Conservation (phyloP, 2,797 vertebrate species). For the Cyclura pinguis region DNA sequence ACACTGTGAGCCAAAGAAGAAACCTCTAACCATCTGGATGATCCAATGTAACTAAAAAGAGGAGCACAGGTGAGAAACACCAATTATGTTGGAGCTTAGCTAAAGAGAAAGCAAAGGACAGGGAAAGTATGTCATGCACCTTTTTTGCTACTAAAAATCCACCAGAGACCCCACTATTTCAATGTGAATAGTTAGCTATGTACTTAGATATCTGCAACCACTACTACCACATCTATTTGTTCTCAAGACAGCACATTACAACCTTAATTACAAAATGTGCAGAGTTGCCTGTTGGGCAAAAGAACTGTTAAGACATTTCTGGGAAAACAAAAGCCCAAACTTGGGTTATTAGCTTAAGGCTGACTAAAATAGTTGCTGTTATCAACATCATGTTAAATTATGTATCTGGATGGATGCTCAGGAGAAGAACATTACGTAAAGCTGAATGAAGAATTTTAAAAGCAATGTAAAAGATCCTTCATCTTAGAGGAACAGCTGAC, state of each 20-base stretch:
- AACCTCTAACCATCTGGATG: background rate
- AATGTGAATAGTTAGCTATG: background rate
- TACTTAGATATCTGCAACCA: background rate
- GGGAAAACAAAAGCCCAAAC: background rate
- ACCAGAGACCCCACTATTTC: background rate
- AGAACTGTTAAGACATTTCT: background rate
- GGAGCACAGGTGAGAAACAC: background rate
- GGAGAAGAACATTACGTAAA: background rate
- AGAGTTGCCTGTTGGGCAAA: background rate
- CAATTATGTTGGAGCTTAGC: background rate
- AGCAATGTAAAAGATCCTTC: background rate
- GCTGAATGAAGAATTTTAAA: constrained; percentile 7
- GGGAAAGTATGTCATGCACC: background rate
- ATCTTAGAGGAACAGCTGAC: background rate
- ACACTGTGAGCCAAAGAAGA: background rate
- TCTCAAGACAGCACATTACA: background rate
- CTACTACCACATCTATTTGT: background rate
- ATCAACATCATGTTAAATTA: background rate
- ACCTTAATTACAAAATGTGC: constrained; percentile 20
- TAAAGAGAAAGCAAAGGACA: background rate
- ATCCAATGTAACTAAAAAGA: background rate
- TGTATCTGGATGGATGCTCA: constrained; percentile 1
- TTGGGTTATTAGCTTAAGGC: background rate
- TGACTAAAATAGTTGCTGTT: background rate
- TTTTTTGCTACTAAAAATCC: background rate